A percentile compares a stretch with the other conserved stretches of the same genome.
phyloP scores from a whole-genome alignment of 2,888 invertebrate genomes.

The Parnassius smintheus region DNA sequence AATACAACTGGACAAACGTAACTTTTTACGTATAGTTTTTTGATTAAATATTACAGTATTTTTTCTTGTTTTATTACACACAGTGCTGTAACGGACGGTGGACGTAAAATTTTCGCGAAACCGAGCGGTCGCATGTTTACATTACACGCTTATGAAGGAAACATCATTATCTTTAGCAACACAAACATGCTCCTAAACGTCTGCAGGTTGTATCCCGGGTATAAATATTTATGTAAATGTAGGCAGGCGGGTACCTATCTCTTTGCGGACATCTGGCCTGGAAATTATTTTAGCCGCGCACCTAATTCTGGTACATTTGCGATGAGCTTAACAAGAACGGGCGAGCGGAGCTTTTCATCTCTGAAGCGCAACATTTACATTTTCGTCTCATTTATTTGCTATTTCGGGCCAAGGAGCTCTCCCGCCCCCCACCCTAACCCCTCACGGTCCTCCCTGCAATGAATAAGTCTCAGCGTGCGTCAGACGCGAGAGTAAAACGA shows the following conservation, averaged over 20 bases:
- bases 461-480: conserved; percentile 77
- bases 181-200: conserved; percentile 23
- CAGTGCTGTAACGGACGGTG: neutral
- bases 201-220: conserved; percentile 20
- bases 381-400: conserved; percentile 82
- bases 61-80: conserved; percentile 13
- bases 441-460: conserved; percentile 62
- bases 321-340: conserved; percentile 77
- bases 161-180: conserved; percentile 21
- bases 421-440: conserved; percentile 44
- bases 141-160: conserved; percentile 7
- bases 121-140: conserved; percentile 16
- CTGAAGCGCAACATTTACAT: conserved; percentile 81
- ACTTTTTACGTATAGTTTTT: too few relatives aligned
- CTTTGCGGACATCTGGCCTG: conserved; percentile 64
- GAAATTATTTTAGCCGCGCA: conserved; percentile 74
- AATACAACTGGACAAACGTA: too few relatives aligned
- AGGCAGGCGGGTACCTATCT: conserved; percentile 37
- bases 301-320: conserved; percentile 80
- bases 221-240: conserved; percentile 33
- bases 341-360: conserved; percentile 79
- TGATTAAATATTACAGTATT: too few relatives aligned
- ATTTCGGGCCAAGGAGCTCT: conserved; percentile 70
- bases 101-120: conserved; percentile 16
- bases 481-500: conserved; percentile 69